Evolutionary conservation across 2,888 invertebrate genomes (phyloP).

Genomic region (Hydrotaea cyrtoneurina): DNA sequence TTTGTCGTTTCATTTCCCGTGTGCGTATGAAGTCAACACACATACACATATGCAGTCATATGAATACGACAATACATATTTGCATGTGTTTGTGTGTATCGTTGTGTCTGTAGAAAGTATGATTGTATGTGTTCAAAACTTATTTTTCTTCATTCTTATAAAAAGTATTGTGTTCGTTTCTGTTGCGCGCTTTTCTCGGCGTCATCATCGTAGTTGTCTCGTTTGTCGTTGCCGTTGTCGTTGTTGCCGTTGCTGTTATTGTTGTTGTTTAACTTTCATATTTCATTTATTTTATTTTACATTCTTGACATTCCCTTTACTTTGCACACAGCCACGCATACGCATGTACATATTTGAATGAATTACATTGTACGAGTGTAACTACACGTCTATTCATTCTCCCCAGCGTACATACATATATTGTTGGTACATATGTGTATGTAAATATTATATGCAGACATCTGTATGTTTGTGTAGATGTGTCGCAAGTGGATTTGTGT

Average conservation of each 20-base stretch:
- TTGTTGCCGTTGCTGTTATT: constrained; percentile 8
- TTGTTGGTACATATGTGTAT: background rate
- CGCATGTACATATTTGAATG: constrained; percentile 4
- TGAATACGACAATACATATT: background rate
- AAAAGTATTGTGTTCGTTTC: constrained; percentile 18
- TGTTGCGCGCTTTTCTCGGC: constrained; percentile 16
- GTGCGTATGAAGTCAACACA: background rate
- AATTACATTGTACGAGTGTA: constrained; percentile 8
- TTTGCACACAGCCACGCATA: background rate
- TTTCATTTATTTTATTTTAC: constrained; percentile 33
- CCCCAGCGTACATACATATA: background rate
- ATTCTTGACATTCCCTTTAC: background rate
- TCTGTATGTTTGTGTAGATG: background rate
- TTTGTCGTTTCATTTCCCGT: background rate
- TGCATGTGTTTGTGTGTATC: background rate
- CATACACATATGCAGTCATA: background rate
- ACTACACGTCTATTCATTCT: background rate
- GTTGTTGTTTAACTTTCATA: constrained; percentile 4
- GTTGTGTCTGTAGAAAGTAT: too few species aligned
- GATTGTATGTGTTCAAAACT: background rate
- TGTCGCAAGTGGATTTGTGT: constrained; percentile 16
- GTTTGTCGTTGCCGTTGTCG: background rate
- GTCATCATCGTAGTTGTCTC: constrained; percentile 1
- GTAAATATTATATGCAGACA: background rate
- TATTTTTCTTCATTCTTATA: constrained; percentile 25